Conservation (phyloP, 2,888 invertebrate genomes). For the Acleris holmiana region DNA sequence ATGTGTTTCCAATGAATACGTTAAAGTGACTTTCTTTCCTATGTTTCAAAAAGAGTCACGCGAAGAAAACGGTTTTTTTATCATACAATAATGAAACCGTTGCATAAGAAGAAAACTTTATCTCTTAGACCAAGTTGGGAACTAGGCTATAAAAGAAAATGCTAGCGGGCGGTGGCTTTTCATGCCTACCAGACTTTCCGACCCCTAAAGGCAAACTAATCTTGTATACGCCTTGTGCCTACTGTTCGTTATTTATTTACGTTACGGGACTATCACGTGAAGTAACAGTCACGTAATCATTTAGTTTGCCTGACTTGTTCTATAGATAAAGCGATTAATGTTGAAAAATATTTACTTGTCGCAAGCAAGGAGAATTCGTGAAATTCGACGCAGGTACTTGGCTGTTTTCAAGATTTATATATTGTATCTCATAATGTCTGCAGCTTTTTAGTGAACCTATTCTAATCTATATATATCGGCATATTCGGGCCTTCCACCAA, state of each 20-base stretch:
- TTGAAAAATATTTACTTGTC: slow-evolving; percentile 12
- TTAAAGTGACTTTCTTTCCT: neutral
- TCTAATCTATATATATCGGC: slow-evolving; percentile 1
- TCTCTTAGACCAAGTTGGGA: slow-evolving; percentile 16
- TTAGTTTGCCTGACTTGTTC: slow-evolving; percentile 25
- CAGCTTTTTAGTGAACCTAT: neutral
- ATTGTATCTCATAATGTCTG: neutral
- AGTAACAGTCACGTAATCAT: slow-evolving; percentile 35
- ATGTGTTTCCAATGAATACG: neutral
- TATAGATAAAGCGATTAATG: slow-evolving; percentile 29
- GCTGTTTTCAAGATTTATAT: neutral
- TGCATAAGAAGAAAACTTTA: slow-evolving; percentile 13
- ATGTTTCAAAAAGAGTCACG: neutral
- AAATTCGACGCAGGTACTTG: slow-evolving; percentile 5
- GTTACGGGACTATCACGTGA: slow-evolving; percentile 27
- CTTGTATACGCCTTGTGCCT: slow-evolving; percentile 11
- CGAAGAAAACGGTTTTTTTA: neutral
- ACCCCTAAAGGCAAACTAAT: slow-evolving; percentile 22
- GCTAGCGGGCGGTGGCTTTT: slow-evolving; percentile 1
- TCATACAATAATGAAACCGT: neutral
- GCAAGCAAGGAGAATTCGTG: slow-evolving; percentile 19
- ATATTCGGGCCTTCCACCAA: neutral
- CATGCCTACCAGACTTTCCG: slow-evolving; percentile 3
- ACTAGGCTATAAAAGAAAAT: slow-evolving; percentile 17
- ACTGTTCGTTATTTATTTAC: slow-evolving; percentile 34